phyloP scores from a whole-genome alignment of 1,140 invertebrate species.

The Eueides isabella region DNA sequence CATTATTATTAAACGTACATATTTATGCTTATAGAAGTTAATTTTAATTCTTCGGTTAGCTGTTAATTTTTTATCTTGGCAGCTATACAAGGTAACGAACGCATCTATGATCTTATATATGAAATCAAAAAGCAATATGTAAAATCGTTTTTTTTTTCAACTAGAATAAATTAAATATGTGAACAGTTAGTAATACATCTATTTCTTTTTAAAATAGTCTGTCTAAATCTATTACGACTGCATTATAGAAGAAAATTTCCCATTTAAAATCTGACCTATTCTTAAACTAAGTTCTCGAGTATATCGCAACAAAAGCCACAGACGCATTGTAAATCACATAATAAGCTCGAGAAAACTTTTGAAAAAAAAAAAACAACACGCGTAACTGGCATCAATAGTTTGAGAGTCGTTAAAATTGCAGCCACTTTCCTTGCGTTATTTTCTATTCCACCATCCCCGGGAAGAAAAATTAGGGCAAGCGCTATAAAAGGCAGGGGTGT shows the following conservation, averaged over 20 bases:
- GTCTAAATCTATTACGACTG: neutral
- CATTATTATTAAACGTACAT: too few species aligned
- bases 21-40: too few species aligned
- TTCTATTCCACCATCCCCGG: constrained; percentile 48
- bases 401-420: constrained; percentile 48
- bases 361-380: constrained; percentile 22
- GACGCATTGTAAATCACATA: neutral
- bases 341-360: neutral
- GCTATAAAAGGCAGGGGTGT: constrained; percentile 69
- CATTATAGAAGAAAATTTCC: neutral
- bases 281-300: too few species aligned
- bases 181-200: neutral
- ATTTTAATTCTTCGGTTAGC: too few species aligned
- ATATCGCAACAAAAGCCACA: neutral
- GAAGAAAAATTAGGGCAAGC: constrained; percentile 66
- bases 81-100: too few species aligned
- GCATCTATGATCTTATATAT: too few species aligned
- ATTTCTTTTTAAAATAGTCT: neutral
- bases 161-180: neutral
- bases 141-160: too few species aligned
- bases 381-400: constrained; percentile 40
- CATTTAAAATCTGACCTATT: neutral
- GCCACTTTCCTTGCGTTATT: constrained; percentile 52
- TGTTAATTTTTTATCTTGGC: too few species aligned
- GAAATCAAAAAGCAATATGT: too few species aligned